phyloP scores from a whole-genome alignment of 2,113 vertebrate genomes.

The Macrotus californicus region DNA sequence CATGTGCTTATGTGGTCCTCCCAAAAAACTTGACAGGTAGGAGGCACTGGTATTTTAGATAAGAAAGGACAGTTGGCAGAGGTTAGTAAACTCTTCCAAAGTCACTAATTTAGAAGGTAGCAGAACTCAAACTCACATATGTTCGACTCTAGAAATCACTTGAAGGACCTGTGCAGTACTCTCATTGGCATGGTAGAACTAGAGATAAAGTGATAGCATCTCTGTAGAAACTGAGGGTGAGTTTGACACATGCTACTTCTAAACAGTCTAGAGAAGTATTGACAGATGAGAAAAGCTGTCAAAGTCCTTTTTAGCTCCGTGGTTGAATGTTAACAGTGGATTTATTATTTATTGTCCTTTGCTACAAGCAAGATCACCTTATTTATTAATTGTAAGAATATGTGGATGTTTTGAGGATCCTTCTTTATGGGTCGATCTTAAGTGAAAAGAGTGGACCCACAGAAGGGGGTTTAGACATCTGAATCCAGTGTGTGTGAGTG shows the following conservation, averaged over 20 bases:
- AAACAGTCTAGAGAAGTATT: neutral
- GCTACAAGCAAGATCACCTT: neutral
- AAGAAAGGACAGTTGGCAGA: neutral
- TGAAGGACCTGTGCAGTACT: neutral
- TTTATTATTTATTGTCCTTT: neutral
- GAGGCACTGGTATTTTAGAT: neutral
- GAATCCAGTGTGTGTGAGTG: neutral
- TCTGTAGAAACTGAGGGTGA: neutral
- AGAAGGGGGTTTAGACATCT: neutral
- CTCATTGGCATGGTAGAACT: neutral
- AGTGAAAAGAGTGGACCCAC: neutral
- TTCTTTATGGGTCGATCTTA: neutral
- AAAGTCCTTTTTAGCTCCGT: neutral
- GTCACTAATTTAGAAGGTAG: neutral
- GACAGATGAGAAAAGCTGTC: neutral
- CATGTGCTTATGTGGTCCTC: neutral
- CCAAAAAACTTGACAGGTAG: no score
- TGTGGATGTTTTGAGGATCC: neutral
- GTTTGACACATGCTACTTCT: neutral
- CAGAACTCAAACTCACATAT: neutral
- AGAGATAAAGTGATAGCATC: neutral
- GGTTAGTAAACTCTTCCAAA: neutral
- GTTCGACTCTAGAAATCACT: neutral
- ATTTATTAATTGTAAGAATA: neutral
- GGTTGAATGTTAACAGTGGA: neutral